Percentiles rank a stretch among this genome's conserved stretches.
These are phyloP conservation scores for Agapornis roseicollis DNA, from an alignment of 2,113 vertebrate genomes.

Conservation along the genomic window DNA sequence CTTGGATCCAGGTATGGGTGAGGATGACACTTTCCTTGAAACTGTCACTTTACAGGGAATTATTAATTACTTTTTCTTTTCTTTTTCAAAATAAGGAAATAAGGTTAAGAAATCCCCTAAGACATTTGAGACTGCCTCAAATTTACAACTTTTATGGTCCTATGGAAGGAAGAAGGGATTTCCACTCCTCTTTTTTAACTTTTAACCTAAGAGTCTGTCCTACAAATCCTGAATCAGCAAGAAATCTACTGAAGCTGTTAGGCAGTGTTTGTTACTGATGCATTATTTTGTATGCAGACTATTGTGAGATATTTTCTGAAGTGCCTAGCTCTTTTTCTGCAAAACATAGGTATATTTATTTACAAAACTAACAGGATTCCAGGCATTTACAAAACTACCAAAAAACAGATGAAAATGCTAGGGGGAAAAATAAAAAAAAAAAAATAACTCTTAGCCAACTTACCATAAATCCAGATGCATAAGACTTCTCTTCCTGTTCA, in stretches of 20 bases:
- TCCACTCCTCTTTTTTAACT: not conserved
- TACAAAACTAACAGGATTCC: not conserved
- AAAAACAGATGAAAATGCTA: not conserved
- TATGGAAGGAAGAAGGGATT: not conserved
- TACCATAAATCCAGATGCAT: not conserved
- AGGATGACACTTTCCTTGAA: not conserved
- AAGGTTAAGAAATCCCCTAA: not conserved
- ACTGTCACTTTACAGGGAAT: not conserved
- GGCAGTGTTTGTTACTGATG: not conserved
- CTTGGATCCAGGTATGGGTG: not conserved
- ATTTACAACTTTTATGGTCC: not conserved
- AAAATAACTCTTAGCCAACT: not conserved
- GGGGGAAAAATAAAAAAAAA: not conserved
- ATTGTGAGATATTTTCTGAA: not conserved
- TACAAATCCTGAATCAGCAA: not conserved
- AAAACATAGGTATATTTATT: not conserved
- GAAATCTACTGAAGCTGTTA: not conserved
- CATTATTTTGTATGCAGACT: not conserved
- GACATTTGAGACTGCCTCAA: not conserved
- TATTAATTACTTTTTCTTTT: not conserved
- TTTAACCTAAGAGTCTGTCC: not conserved
- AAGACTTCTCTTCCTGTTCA: not conserved
- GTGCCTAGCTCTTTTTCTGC: not conserved
- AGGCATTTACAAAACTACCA: not conserved
- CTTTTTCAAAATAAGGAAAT: not conserved